A percentile compares a stretch with the other conserved stretches of the same genome.
phyloP scores from a whole-genome alignment of 1,140 invertebrate species.

The Drosophila lacteicornis region DNA sequence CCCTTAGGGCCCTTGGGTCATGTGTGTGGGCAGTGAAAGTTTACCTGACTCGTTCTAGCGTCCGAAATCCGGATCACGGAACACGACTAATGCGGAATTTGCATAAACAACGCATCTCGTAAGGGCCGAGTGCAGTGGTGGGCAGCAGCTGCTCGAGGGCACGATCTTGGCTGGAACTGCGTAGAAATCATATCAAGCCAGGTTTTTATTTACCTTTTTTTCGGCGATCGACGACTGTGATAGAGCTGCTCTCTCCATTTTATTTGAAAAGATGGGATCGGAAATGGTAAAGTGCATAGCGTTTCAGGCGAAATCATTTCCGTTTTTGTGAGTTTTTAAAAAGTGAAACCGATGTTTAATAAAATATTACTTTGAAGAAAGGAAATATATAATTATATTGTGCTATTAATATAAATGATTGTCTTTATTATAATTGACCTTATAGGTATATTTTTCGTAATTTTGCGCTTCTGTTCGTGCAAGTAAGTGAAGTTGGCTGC shows the following conservation, averaged over 20 bases:
- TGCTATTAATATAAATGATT: too few species aligned
- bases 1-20: constrained; percentile 13
- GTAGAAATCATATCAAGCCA: constrained; percentile 54
- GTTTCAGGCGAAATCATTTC: background rate
- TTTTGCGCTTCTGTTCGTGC: too few species aligned
- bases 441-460: too few species aligned
- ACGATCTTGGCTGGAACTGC: constrained; percentile 23
- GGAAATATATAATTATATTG: background rate
- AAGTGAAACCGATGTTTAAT: background rate
- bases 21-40: constrained; percentile 67
- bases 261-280: constrained; percentile 1
- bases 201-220: constrained; percentile 6
- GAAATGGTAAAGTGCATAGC: constrained; percentile 17
- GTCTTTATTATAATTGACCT: too few species aligned
- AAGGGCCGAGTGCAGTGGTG: constrained; percentile 25
- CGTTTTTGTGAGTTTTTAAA: background rate
- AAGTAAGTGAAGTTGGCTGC: too few species aligned
- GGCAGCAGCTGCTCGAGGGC: constrained; percentile 21
- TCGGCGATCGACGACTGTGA: constrained; percentile 4
- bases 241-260: background rate
- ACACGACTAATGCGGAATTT: constrained; percentile 47
- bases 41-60: constrained; percentile 63
- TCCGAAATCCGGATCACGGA: constrained; percentile 20
- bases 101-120: constrained; percentile 52
- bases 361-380: background rate